Evolutionary conservation across 1,140 invertebrate genomes (phyloP).

Genomic region (Drosophila erecta): DNA sequence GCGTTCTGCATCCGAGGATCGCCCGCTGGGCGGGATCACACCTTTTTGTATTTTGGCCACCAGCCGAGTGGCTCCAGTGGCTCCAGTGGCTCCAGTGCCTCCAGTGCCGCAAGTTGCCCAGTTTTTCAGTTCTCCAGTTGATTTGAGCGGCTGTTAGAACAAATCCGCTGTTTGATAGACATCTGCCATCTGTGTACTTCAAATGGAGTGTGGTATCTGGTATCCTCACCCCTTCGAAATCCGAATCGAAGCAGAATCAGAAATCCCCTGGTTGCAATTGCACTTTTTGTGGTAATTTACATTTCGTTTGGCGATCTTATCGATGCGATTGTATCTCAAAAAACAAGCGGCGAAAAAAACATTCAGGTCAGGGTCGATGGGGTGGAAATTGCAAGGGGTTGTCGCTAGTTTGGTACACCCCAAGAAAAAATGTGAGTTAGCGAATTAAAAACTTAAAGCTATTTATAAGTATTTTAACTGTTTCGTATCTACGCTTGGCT

Average conservation of each 20-base stretch:
- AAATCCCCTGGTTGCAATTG: conserved; percentile 21
- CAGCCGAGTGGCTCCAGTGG: conserved; percentile 6
- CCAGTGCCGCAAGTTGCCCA: background rate
- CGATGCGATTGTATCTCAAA: conserved; percentile 30
- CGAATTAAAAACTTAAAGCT: too few relatives aligned
- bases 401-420: background rate
- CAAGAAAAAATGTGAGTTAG: background rate
- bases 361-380: conserved; percentile 5
- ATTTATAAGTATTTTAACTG: too few relatives aligned
- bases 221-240: background rate
- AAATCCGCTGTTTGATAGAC: conserved; percentile 44
- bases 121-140: background rate
- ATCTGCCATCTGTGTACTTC: conserved; percentile 35
- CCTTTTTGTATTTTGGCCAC: conserved; percentile 6
- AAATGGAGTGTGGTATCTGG: background rate
- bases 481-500: too few relatives aligned
- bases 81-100: background rate
- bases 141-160: conserved; percentile 48
- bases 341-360: conserved; percentile 1
- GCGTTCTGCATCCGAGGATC: conserved; percentile 40
- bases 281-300: conserved; percentile 74
- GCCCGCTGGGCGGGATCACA: conserved; percentile 22
- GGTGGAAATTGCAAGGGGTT: conserved; percentile 7
- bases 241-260: too few relatives aligned
- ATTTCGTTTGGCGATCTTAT: conserved; percentile 53